Conservation (phyloP, 2,888 invertebrate genomes). For the Scrobipalpa costella region DNA sequence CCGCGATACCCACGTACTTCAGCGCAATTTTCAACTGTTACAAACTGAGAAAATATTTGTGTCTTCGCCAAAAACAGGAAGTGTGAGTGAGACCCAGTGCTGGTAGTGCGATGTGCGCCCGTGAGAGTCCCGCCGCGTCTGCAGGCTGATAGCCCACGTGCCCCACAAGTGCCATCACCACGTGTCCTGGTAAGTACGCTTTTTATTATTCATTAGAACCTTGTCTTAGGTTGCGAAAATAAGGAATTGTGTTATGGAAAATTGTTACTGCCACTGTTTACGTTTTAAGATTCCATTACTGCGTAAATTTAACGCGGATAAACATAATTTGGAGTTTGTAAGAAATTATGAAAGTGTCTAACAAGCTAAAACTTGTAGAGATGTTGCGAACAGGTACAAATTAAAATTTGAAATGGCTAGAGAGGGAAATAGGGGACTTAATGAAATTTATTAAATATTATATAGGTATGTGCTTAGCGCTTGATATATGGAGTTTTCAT, state of each 20-base stretch:
- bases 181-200: constrained; percentile 62
- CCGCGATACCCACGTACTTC: constrained; percentile 5
- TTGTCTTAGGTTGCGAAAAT: not conserved
- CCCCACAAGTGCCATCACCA: constrained; percentile 45
- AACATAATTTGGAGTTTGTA: constrained; percentile 2
- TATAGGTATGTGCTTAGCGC: not conserved
- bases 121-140: constrained; percentile 55
- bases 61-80: not conserved
- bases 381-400: not conserved
- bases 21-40: constrained; percentile 6
- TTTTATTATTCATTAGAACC: constrained; percentile 26
- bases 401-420: not conserved
- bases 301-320: not conserved
- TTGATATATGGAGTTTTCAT: not conserved
- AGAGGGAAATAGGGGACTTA: not conserved
- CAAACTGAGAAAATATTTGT: not conserved
- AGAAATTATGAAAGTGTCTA: not conserved
- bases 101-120: constrained; percentile 56
- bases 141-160: constrained; percentile 59
- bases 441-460: not conserved
- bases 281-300: not conserved
- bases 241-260: not conserved
- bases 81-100: constrained; percentile 30
- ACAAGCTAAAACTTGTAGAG: not conserved
- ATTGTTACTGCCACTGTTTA: constrained; percentile 16